Percentiles rank a stretch among this genome's conserved stretches.
These are phyloP conservation scores for Numida meleagris DNA, from an alignment of 2,113 vertebrate species.

Conservation along the genomic window DNA sequence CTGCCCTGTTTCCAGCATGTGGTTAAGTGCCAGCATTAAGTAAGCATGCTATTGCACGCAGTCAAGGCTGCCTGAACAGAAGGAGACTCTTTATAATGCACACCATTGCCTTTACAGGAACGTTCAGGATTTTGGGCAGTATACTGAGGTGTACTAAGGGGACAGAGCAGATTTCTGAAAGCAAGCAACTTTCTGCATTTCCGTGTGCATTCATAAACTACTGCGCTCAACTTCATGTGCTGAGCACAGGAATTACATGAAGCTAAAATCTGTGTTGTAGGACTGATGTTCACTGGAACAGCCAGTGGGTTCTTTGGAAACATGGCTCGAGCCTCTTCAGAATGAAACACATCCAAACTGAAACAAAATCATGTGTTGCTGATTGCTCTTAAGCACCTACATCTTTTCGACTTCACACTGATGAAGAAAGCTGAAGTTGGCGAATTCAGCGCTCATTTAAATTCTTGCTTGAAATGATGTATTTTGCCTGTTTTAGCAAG, in stretches of 20 bases:
- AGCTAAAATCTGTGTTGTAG: background rate
- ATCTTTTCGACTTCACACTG: background rate
- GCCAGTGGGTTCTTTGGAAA: background rate
- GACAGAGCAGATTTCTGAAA: background rate
- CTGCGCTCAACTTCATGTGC: background rate
- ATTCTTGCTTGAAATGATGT: background rate
- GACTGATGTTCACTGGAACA: background rate
- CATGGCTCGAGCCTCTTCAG: background rate
- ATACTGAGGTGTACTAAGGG: background rate
- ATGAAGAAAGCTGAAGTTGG: background rate
- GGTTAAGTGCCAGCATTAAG: background rate
- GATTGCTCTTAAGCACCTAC: too few species aligned
- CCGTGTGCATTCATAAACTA: too few species aligned
- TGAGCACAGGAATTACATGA: background rate
- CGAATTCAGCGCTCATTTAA: background rate
- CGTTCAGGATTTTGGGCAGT: background rate
- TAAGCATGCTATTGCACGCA: background rate
- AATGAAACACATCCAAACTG: too few species aligned
- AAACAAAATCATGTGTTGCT: background rate
- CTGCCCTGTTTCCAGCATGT: background rate
- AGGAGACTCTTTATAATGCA: background rate
- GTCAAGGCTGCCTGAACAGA: background rate
- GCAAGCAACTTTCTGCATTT: background rate
- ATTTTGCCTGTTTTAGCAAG: background rate
- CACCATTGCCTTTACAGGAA: background rate